phyloP scores from a whole-genome alignment of 1,140 invertebrate species.

The Cardiocondyla obscurior region DNA sequence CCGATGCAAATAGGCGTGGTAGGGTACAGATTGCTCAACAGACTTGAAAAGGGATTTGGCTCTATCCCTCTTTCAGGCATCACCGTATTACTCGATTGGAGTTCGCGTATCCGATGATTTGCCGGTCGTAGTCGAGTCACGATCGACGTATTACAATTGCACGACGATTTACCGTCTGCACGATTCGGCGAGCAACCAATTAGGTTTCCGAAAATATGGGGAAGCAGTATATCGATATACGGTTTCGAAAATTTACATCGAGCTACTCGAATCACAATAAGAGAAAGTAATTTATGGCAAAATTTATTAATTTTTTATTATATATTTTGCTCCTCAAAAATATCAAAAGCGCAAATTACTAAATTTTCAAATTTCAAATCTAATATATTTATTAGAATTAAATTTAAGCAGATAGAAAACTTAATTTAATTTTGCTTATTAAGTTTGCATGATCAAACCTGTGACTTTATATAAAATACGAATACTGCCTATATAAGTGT shows the following conservation, averaged over 20 bases:
- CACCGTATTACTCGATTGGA: background rate
- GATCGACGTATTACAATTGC: background rate
- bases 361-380: background rate
- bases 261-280: background rate
- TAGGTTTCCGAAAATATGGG: conserved; percentile 26
- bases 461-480: background rate
- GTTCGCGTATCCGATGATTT: conserved; percentile 6
- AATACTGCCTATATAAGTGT: conserved; percentile 2
- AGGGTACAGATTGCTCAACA: background rate
- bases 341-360: background rate
- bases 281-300: background rate
- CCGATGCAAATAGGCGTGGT: conserved; percentile 43
- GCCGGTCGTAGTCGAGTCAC: conserved; percentile 15
- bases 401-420: background rate
- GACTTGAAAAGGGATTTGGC: conserved; percentile 14
- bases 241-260: background rate
- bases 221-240: background rate
- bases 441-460: conserved; percentile 17
- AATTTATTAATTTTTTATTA: background rate
- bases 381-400: background rate
- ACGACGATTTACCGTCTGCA: background rate
- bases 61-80: conserved; percentile 8
- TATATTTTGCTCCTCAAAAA: background rate
- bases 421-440: background rate
- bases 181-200: background rate